phyloP scores from a whole-genome alignment of 2,113 vertebrate species.

The Aleadryas rufinucha region DNA sequence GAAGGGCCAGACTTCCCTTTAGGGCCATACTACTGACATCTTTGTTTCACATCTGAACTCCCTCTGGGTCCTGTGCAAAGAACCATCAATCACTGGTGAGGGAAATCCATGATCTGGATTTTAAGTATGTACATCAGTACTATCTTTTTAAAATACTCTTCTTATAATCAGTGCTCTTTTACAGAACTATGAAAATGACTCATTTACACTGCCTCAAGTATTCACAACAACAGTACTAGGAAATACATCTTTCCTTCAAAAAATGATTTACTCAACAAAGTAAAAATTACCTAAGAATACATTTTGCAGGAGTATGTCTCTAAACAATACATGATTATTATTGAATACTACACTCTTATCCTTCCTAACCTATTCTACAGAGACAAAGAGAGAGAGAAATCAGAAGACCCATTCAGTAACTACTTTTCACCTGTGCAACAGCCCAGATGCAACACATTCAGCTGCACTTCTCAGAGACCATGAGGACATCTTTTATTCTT shows the following conservation, averaged over 20 bases:
- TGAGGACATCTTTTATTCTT: neutral
- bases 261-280: neutral
- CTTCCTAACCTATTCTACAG: neutral
- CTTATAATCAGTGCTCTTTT: neutral
- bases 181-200: neutral
- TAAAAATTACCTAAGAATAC: neutral
- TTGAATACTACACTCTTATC: neutral
- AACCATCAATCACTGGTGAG: neutral
- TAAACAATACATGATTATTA: neutral
- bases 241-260: neutral
- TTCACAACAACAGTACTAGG: neutral
- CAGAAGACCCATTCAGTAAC: neutral
- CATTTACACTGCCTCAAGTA: neutral
- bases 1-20: neutral
- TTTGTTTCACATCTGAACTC: neutral
- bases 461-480: neutral
- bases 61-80: neutral
- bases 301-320: neutral
- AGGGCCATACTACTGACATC: conserved; percentile 17
- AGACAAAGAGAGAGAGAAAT: neutral
- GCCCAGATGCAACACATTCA: neutral
- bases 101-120: neutral
- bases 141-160: neutral
- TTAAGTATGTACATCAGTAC: neutral
- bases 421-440: neutral